These are phyloP conservation scores for Apeltes quadracus DNA, from an alignment of 2,113 vertebrate species.

Conservation along the genomic window DNA sequence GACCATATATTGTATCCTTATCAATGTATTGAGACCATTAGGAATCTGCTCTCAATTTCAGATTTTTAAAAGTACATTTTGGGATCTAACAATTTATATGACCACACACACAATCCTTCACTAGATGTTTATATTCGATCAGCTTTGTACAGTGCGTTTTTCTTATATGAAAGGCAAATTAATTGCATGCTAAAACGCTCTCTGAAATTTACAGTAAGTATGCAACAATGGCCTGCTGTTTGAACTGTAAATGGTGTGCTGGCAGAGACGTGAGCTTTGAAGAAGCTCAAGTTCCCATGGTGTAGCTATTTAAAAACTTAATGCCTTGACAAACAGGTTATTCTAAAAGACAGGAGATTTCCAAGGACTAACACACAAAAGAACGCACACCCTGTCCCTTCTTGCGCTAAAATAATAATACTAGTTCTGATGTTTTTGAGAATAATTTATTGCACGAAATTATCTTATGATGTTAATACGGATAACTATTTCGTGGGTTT, in stretches of 20 bases:
- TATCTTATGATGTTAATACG: background rate
- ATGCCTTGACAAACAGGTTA: slow-evolving; percentile 71
- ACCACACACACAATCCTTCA: background rate
- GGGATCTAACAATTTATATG: background rate
- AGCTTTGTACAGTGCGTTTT: background rate
- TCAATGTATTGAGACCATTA: background rate
- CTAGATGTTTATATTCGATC: background rate
- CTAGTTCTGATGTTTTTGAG: slow-evolving; percentile 19
- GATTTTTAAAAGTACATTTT: background rate
- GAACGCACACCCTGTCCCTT: slow-evolving; percentile 42
- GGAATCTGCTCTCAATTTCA: background rate
- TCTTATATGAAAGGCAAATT: slow-evolving; percentile 40
- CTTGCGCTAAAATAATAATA: slow-evolving; percentile 35
- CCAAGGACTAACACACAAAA: slow-evolving; percentile 16
- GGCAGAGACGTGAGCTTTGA: slow-evolving; percentile 6
- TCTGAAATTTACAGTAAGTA: slow-evolving; percentile 10
- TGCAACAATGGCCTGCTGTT: background rate
- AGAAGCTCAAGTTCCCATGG: slow-evolving; percentile 58
- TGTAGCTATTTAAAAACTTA: slow-evolving; percentile 39
- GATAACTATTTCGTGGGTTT: background rate
- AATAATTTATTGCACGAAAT: background rate
- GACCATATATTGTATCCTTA: background rate
- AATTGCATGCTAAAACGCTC: slow-evolving; percentile 3
- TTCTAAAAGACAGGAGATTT: slow-evolving; percentile 42
- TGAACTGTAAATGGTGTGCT: slow-evolving; percentile 13